These are phyloP conservation scores for Isichthys henryi DNA, from an alignment of 2,113 vertebrate species.

Conservation along the genomic window DNA sequence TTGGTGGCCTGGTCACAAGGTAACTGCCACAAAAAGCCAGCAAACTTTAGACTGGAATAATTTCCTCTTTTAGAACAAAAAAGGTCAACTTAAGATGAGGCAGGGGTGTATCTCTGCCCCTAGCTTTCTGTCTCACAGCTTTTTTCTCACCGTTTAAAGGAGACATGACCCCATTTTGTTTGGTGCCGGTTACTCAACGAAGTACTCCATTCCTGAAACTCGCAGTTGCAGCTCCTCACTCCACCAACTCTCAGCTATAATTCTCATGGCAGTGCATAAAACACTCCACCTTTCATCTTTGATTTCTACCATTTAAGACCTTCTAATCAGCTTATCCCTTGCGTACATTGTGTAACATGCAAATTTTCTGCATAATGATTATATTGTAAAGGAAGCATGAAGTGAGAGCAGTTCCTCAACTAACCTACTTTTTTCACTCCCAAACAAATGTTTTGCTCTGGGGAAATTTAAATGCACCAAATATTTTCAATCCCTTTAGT, in stretches of 20 bases:
- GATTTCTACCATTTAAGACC: conserved; percentile 1
- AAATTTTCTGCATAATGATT: not conserved
- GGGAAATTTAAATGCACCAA: not conserved
- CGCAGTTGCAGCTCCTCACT: not conserved
- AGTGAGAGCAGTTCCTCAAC: not conserved
- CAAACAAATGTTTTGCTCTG: not conserved
- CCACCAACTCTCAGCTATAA: not conserved
- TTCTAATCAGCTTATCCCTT: not conserved
- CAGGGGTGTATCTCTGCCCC: not conserved
- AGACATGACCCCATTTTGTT: not conserved
- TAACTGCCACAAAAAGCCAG: not conserved
- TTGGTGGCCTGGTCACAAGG: not conserved
- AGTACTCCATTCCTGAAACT: not conserved
- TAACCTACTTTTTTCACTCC: not conserved
- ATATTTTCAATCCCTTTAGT: not conserved
- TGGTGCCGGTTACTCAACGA: not conserved
- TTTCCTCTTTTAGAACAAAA: not conserved
- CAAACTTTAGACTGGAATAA: not conserved
- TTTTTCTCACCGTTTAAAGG: not conserved
- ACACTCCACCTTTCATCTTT: not conserved
- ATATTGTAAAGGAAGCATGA: not conserved
- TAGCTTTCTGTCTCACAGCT: not conserved
- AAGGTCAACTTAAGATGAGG: not conserved
- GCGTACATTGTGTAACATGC: not conserved
- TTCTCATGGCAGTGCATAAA: not conserved